Conservation (phyloP, 2,797 vertebrate genomes). For the Eulemur mongoz region DNA sequence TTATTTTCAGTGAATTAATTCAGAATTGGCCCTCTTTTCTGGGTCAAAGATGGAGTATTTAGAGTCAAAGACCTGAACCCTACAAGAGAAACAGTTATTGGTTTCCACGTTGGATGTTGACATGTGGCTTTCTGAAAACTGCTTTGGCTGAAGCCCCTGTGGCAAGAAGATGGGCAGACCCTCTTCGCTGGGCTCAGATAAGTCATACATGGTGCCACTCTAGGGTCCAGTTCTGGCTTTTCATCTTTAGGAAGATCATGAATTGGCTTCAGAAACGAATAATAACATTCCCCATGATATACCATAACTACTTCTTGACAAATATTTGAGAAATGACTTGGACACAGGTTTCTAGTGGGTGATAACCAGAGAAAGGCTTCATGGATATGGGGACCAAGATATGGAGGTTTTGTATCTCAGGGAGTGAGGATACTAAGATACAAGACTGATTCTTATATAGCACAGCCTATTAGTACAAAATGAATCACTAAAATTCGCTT, state of each 20-base stretch:
- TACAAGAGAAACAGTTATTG: conserved; percentile 3
- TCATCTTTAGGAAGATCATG: conserved; percentile 17
- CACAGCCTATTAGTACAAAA: conserved; percentile 17
- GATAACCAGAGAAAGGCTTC: conserved; percentile 8
- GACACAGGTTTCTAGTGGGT: conserved; percentile 30
- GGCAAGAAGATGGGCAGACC: background rate
- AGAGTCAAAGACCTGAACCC: conserved; percentile 41
- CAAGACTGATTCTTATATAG: background rate
- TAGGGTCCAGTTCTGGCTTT: background rate
- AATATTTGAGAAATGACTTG: conserved; percentile 13
- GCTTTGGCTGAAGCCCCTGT: background rate
- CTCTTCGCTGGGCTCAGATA: background rate
- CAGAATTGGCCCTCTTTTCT: background rate
- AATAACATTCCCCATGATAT: background rate
- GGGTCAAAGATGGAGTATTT: conserved; percentile 5
- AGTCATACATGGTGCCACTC: background rate
- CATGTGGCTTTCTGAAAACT: background rate
- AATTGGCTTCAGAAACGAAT: conserved; percentile 21
- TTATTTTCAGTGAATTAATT: conserved; percentile 32
- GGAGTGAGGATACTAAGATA: background rate
- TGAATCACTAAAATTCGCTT: conserved; percentile 4
- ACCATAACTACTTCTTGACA: background rate
- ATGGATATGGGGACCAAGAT: background rate
- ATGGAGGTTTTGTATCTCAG: background rate
- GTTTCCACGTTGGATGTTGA: background rate